phyloP scores from a whole-genome alignment of 2,113 vertebrate genomes.

The Leucosticte australis region DNA sequence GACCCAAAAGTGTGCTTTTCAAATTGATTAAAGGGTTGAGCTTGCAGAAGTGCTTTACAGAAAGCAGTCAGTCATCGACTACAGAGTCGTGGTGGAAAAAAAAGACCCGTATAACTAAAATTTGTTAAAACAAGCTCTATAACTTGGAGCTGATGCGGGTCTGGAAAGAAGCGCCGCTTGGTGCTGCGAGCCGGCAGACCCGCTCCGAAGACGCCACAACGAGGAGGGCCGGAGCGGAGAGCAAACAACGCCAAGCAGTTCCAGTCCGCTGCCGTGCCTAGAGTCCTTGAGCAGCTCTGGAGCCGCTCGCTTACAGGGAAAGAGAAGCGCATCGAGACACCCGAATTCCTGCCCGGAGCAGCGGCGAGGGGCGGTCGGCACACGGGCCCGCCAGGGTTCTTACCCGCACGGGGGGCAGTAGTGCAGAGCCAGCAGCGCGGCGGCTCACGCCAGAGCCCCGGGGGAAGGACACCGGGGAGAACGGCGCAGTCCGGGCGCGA shows the following conservation, averaged over 20 bases:
- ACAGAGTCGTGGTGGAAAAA: too few relatives aligned
- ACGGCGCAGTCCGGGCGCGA: neutral
- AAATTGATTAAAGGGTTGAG: accelerated
- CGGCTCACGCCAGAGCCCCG: neutral
- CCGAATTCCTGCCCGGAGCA: neutral
- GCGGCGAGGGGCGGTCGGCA: too few relatives aligned
- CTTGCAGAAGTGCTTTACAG: neutral
- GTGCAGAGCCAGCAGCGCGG: neutral
- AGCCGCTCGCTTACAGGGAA: accelerated
- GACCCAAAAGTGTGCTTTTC: accelerated
- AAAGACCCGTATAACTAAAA: accelerated
- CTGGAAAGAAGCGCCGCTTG: neutral
- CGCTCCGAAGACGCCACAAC: neutral
- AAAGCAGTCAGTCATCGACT: neutral
- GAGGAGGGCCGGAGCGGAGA: neutral
- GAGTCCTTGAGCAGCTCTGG: accelerated
- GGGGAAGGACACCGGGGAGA: too few relatives aligned
- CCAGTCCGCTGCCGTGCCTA: accelerated
- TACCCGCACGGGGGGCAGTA: accelerated
- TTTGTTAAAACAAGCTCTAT: accelerated
- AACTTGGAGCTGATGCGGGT: accelerated
- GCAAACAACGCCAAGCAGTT: accelerated
- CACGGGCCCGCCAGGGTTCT: neutral
- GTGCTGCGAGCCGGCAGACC: neutral
- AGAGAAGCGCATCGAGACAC: neutral